Evolutionary conservation across 2,797 vertebrate genomes (phyloP).

Genomic region (Enteromius unitaeniatus): DNA sequence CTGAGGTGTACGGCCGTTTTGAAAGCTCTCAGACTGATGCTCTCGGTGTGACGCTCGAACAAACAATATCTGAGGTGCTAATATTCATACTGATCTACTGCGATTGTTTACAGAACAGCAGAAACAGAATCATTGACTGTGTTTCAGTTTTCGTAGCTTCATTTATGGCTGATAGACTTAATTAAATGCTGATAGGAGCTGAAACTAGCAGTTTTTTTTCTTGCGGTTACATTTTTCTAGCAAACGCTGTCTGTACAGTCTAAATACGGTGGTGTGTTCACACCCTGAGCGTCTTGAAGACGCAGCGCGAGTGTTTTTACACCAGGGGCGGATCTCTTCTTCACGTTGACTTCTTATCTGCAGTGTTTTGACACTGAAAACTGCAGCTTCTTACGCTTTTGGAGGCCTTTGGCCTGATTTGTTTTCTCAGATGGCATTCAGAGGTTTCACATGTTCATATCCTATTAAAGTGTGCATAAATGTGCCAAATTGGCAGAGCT

Average conservation of each 20-base stretch:
- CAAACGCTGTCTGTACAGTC: not conserved
- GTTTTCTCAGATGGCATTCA: not conserved
- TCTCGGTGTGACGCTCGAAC: conserved; percentile 12
- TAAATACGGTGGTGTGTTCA: not conserved
- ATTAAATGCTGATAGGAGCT: not conserved
- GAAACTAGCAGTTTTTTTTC: not conserved
- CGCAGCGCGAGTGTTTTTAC: not conserved
- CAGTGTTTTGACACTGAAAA: not conserved
- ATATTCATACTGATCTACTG: no score
- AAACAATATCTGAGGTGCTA: not conserved
- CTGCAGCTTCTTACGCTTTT: not conserved
- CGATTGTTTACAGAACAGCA: not conserved
- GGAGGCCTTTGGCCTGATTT: not conserved
- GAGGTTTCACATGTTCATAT: not conserved
- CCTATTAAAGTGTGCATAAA: not conserved
- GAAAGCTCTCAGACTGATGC: no score
- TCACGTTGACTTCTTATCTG: not conserved
- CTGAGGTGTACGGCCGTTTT: not conserved
- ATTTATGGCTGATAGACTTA: not conserved
- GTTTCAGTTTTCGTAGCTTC: not conserved
- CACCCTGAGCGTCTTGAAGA: not conserved
- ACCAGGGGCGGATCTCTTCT: not conserved
- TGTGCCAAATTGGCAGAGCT: not conserved
- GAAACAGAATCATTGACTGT: not conserved
- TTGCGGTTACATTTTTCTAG: not conserved